Conservation (phyloP, 2,888 invertebrate species). For the Gonocerus acuteangulatus region DNA sequence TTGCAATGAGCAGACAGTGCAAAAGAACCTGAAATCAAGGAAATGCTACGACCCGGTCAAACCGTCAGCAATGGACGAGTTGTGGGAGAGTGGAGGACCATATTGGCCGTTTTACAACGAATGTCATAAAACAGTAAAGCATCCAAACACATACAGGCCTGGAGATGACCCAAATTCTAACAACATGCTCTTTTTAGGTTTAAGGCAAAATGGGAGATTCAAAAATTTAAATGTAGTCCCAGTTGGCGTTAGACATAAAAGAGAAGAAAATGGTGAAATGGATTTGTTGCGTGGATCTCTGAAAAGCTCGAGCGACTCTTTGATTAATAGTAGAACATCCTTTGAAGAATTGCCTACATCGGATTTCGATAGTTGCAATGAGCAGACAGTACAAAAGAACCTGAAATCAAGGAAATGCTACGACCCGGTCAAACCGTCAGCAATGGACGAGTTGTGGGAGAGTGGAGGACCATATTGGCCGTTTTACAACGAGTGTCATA, state of each 20-base stretch:
- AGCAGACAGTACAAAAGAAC: not conserved
- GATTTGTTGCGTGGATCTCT: no score
- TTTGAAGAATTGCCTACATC: not conserved
- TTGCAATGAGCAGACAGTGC: not conserved
- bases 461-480: not conserved
- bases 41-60: not conserved
- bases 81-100: not conserved
- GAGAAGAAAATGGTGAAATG: not conserved
- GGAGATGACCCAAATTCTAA: conserved; percentile 18
- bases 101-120: conserved; percentile 8
- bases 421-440: not conserved
- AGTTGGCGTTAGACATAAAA: no score
- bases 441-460: not conserved
- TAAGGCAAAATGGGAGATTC: not conserved
- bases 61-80: conserved; percentile 2
- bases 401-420: not conserved
- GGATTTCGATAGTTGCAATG: not conserved
- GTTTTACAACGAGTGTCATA: not conserved
- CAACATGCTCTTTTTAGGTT: not conserved
- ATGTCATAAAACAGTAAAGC: not conserved
- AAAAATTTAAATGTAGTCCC: no score
- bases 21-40: not conserved
- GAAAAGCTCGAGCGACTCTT: no score
- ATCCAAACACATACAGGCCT: conserved; percentile 7
- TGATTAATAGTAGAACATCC: not conserved